These are phyloP conservation scores for Margaritifera margaritifera DNA, from an alignment of 2,888 invertebrate genomes.

Conservation along the genomic window DNA sequence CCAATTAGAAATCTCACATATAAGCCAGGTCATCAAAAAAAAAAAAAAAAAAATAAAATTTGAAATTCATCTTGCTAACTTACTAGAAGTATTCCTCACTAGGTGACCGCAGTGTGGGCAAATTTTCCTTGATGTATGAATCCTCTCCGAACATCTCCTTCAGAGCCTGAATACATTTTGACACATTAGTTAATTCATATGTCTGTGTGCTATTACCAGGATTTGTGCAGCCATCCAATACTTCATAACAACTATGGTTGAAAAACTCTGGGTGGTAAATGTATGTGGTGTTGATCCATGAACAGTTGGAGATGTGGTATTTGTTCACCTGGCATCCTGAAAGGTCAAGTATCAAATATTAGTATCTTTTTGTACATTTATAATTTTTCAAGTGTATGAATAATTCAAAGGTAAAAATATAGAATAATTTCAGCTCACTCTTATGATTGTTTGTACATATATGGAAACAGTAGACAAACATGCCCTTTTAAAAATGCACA, in stretches of 20 bases:
- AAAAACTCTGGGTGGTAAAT: constrained; percentile 23
- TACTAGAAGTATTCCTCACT: constrained; percentile 68
- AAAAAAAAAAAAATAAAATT: background rate
- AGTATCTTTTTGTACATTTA: too few species aligned
- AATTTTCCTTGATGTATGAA: constrained; percentile 20
- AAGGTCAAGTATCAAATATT: background rate
- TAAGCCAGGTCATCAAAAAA: background rate
- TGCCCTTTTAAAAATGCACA: too few species aligned
- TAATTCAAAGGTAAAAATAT: too few species aligned
- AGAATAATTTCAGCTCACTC: too few species aligned
- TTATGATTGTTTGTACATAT: too few species aligned
- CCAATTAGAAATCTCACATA: too few species aligned
- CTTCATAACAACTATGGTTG: constrained; percentile 14
- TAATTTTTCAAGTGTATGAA: too few species aligned
- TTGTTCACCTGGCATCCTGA: constrained; percentile 56
- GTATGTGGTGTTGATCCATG: constrained; percentile 44
- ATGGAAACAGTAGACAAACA: too few species aligned
- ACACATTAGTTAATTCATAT: constrained; percentile 1
- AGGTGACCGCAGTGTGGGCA: constrained; percentile 44
- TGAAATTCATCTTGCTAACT: constrained; percentile 26
- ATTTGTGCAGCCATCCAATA: constrained; percentile 20
- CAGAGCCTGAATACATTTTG: constrained; percentile 30
- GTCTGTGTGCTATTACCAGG: constrained; percentile 11
- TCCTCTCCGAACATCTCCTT: constrained; percentile 24
- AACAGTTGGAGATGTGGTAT: constrained; percentile 52